Evolutionary conservation across 2,888 invertebrate species (phyloP), one percentile per base, ranked within the genome.

Genomic region (Gisinianus flammeolus): DNA sequence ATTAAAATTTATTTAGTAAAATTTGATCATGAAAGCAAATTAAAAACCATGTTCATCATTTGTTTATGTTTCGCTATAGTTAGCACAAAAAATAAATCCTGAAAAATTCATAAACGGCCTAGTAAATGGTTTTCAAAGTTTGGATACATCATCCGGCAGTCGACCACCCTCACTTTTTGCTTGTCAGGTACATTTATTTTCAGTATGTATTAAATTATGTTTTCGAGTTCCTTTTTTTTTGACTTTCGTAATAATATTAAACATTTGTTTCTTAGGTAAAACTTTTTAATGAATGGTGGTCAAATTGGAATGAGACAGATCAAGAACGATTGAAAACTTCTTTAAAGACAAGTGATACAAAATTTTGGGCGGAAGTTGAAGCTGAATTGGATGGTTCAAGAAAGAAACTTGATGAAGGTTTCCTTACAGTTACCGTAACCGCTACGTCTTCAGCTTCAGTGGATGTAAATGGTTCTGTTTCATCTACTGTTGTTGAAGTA

Each of bases 221-320:
- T 5, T 26, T 58, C 22, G n/a, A 56, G 56, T 8, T 58, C 4
- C 56, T 24, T 3, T 24, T 24, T 58, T 24, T 2, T 2, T 35
- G 35, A 35, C 5, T 35, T 8, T 12, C 35, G 12, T 35, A 35
- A 35, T 35, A 35, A 35, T 35, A 35, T 35, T 35, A 35, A 8
- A 62, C 28, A 26, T 12, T 26, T n/a, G 16, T 58, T 0, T 26
- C 26, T 12, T 62, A 84, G 84, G 54, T 83, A 0, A 84, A 84
- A 44, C 76, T 84, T 54, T 83, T 84, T 73, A 84, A 83, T 33
- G 84, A 84, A 26, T 84, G 84, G 84, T 84, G 83, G 83, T 71
- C 44, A 12, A 79, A 80, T 4, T 84, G 83, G 83, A 31, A 33
- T 24, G 80, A 81, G 24, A 73, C 28, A 16, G 83, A 83, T 12